A percentile compares a stretch with the other conserved stretches of the same genome.
Evolutionary conservation across 2,888 invertebrate genomes (phyloP).

Genomic region (Venusia cambrica): DNA sequence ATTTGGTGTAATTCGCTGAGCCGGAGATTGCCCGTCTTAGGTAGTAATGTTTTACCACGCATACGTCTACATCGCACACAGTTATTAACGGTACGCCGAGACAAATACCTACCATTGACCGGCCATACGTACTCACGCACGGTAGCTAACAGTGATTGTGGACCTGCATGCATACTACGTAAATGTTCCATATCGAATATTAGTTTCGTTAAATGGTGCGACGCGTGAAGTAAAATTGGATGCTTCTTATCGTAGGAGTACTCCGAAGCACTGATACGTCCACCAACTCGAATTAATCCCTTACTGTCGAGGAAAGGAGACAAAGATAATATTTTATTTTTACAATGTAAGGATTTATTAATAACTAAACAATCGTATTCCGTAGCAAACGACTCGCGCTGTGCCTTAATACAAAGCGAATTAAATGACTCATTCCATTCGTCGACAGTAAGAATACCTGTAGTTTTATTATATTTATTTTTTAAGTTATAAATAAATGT

Average conservation of each 20-base stretch:
- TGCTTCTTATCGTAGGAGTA: slow-evolving; percentile 31
- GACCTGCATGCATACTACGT: slow-evolving; percentile 29
- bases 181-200: slow-evolving; percentile 26
- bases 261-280: slow-evolving; percentile 27
- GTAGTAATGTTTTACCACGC: neutral
- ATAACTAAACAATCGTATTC: slow-evolving; percentile 26
- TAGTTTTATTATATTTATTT: neutral
- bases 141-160: slow-evolving; percentile 25
- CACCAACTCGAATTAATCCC: slow-evolving; percentile 32
- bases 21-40: neutral
- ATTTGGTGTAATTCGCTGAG: slow-evolving; percentile 13
- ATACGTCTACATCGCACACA: neutral
- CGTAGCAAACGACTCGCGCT: slow-evolving; percentile 26
- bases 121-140: slow-evolving; percentile 20
- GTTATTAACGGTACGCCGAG: neutral
- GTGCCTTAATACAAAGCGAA: slow-evolving; percentile 15
- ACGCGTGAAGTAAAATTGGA: slow-evolving; percentile 34
- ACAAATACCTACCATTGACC: neutral
- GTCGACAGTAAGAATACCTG: neutral
- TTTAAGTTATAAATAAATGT: slow-evolving; percentile 26
- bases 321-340: slow-evolving; percentile 27
- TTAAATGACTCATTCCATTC: neutral
- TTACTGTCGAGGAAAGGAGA: slow-evolving; percentile 27
- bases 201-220: slow-evolving; percentile 29
- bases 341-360: slow-evolving; percentile 17